phyloP scores from a whole-genome alignment of 2,888 invertebrate genomes.

The Cancer borealis region DNA sequence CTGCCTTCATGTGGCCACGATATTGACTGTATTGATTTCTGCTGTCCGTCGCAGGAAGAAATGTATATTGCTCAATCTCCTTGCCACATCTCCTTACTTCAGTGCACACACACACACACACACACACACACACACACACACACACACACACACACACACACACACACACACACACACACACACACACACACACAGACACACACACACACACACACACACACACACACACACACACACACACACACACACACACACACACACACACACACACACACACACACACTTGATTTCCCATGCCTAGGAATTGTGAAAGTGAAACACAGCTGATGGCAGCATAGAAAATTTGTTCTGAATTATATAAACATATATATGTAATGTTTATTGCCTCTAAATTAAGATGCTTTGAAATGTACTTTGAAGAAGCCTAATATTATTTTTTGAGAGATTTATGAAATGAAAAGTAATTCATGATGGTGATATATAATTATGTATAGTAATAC shows the following conservation, averaged over 20 bases:
- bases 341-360: no score
- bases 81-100: background rate
- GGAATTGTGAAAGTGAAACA: background rate
- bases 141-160: constrained; percentile 52
- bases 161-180: constrained; percentile 36
- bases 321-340: background rate
- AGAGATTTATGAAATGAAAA: constrained; percentile 8
- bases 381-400: no score
- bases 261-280: constrained; percentile 49
- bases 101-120: background rate
- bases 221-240: constrained; percentile 25
- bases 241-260: constrained; percentile 49
- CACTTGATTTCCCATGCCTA: background rate
- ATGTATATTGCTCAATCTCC: constrained; percentile 29
- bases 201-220: constrained; percentile 49
- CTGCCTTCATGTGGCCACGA: background rate
- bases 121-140: constrained; percentile 43
- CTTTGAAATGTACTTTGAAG: no score
- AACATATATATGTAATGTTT: background rate
- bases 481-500: background rate
- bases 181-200: constrained; percentile 44
- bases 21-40: background rate
- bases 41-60: background rate
- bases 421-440: constrained; percentile 21
- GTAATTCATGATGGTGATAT: background rate